phyloP scores from a whole-genome alignment of 2,888 invertebrate species.

The Drosophila sordidapex region DNA sequence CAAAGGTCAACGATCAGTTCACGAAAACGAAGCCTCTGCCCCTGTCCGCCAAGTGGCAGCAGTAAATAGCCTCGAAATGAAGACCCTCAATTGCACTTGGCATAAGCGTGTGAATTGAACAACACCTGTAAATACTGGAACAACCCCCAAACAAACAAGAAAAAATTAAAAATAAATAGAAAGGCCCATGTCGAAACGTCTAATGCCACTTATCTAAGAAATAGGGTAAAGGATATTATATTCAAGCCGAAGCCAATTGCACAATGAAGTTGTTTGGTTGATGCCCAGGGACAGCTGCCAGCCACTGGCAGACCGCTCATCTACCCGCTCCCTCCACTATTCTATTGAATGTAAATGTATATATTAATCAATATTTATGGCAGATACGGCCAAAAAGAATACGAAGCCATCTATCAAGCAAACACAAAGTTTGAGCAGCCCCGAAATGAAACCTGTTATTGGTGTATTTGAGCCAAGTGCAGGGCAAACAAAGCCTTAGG shows the following conservation, averaged over 20 bases:
- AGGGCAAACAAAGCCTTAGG: slow-evolving; percentile 40
- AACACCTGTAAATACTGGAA: slow-evolving; percentile 54
- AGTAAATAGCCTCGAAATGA: slow-evolving; percentile 40
- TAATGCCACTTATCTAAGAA: slow-evolving; percentile 36
- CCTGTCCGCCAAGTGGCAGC: slow-evolving; percentile 1
- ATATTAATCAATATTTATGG: slow-evolving; percentile 80
- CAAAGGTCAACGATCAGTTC: slow-evolving; percentile 44
- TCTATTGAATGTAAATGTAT: slow-evolving; percentile 65
- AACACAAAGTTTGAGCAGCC: slow-evolving; percentile 50
- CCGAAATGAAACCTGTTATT: slow-evolving; percentile 65
- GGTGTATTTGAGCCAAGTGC: slow-evolving; percentile 55
- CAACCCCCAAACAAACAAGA: slow-evolving; percentile 27
- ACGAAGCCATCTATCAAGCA: slow-evolving; percentile 67
- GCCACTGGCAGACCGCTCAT: not conserved
- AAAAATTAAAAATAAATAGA: too few species aligned
- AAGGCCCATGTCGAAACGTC: slow-evolving; percentile 10
- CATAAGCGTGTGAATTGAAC: slow-evolving; percentile 51
- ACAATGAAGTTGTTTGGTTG: slow-evolving; percentile 76
- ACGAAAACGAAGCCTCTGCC: slow-evolving; percentile 6
- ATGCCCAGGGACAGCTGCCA: slow-evolving; percentile 63
- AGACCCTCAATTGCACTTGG: slow-evolving; percentile 35
- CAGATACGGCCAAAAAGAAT: slow-evolving; percentile 47
- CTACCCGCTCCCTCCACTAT: not conserved
- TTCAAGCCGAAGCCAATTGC: slow-evolving; percentile 54
- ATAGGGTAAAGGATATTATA: slow-evolving; percentile 39